Base-by-base conservation (phyloP, 2,797 vertebrate species). In the Tapera naevia region DNA sequence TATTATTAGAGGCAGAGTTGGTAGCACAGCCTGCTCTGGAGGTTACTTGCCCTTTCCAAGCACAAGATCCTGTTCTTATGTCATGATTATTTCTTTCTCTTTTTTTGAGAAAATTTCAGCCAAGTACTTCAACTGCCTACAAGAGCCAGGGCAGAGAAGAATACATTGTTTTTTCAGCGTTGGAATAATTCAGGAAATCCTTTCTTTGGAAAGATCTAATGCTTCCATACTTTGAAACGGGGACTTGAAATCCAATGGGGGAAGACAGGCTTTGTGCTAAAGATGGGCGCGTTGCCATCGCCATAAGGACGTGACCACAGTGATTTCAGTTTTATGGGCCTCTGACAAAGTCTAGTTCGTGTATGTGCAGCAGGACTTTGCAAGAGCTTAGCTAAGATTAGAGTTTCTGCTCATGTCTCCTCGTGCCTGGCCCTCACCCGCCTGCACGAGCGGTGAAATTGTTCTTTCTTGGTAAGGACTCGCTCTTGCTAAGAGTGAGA, bases 151-250 rank as follows among this genome's bases (percentile, higher is more conserved):
- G 7, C 48, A 75, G 58, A 86, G 82, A 83, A 87, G 58, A 80
- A 74, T 46, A 78, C 24, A 5, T 28, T 58, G 10, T 43, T 45
- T 92, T 87, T 85, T 37, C 45, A 80, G 33, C 50, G 27, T 71
- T 91, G 71, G 50, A 94, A 92, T 91, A 86, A 91, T 92, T 93
- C 89, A 94, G 95, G 93, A 94, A 92, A 91, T 91, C 96, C 85
- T 94, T 83, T 91, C 75, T 86, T 94, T 66, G 73, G 89, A 91
- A 86, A 91, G 65, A 69, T 69, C 82, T 84, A 80, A 74, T 75
- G 73, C 85, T 88, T 86, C 76, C 33, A 93, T 86, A 61, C 50
- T 86, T 75, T 80, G 85, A 89, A 96, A 78, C 5, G 11, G 27
- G n/a, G 41, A 46, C 80, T 78, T 56, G 58, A 80, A 83, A 86